These are phyloP conservation scores for Gryon sp. DNA, from an alignment of 1,140 invertebrate genomes.

Conservation along the genomic window DNA sequence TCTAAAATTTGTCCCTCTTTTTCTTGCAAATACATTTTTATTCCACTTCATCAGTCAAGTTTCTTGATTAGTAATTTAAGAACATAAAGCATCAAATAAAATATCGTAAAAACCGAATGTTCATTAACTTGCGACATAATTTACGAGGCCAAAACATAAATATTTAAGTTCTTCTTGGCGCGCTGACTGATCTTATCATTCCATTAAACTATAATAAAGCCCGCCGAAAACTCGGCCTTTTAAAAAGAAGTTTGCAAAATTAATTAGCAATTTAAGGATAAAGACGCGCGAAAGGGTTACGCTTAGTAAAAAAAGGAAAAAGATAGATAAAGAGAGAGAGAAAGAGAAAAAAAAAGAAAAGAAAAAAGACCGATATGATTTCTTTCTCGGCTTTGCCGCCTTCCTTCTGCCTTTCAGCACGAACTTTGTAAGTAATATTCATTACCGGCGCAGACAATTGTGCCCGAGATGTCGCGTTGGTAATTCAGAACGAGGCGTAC, in stretches of 20 bases:
- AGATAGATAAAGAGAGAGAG: too few species aligned
- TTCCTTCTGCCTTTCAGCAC: constrained; percentile 14
- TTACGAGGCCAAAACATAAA: too few species aligned
- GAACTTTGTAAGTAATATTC: constrained; percentile 58
- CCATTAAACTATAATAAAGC: constrained; percentile 40
- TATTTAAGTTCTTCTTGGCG: constrained; percentile 18
- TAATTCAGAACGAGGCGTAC: constrained; percentile 39
- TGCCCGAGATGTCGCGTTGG: constrained; percentile 30
- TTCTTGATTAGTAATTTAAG: too few species aligned
- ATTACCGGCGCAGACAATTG: constrained; percentile 55
- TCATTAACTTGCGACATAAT: too few species aligned
- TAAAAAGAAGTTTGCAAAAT: constrained; percentile 56
- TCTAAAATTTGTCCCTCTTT: too few species aligned
- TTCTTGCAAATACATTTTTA: too few species aligned
- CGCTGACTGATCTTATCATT: constrained; percentile 37
- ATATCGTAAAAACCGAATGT: too few species aligned
- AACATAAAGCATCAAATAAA: too few species aligned
- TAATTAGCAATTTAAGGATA: constrained; percentile 52
- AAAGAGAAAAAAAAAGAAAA: constrained; percentile 22
- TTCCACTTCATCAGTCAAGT: too few species aligned
- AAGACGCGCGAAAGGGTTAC: constrained; percentile 24
- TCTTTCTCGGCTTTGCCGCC: neutral
- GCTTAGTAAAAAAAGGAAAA: constrained; percentile 10
- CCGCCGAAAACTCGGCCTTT: constrained; percentile 4
- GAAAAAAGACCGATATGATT: constrained; percentile 14